Evolutionary conservation across 2,797 vertebrate genomes (phyloP).

Genomic region (Neomorphus geoffroyi): DNA sequence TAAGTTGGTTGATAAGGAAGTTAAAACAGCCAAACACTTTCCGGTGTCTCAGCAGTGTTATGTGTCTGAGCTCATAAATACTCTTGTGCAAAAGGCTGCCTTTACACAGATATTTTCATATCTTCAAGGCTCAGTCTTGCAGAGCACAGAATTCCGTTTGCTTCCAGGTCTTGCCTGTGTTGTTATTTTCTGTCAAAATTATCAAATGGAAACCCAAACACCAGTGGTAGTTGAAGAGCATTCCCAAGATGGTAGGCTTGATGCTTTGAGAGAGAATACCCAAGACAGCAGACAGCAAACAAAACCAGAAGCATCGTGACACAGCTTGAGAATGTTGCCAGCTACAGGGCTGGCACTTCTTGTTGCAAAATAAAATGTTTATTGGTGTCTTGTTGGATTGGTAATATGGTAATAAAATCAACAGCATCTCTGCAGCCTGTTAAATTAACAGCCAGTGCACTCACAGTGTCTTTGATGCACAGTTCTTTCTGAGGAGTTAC

Average conservation of each 20-base stretch:
- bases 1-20: not conserved
- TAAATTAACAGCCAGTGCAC: not conserved
- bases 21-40: not conserved
- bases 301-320: conserved; percentile 15
- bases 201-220: not conserved
- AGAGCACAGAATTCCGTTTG: not conserved
- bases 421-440: not conserved
- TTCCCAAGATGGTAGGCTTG: not conserved
- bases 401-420: not conserved
- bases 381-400: not conserved
- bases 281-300: not conserved
- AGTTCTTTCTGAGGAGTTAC: not conserved
- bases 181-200: not conserved
- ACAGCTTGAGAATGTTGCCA: not conserved
- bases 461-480: not conserved
- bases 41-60: not conserved
- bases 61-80: not conserved
- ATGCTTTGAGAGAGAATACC: not conserved
- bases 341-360: not conserved
- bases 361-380: conserved; percentile 37
- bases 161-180: not conserved
- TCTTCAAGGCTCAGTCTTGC: not conserved
- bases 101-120: not conserved
- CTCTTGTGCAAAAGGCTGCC: not conserved
- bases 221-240: not conserved